Conservation (phyloP, 2,113 vertebrate genomes). For the Trematomus loennbergii region DNA sequence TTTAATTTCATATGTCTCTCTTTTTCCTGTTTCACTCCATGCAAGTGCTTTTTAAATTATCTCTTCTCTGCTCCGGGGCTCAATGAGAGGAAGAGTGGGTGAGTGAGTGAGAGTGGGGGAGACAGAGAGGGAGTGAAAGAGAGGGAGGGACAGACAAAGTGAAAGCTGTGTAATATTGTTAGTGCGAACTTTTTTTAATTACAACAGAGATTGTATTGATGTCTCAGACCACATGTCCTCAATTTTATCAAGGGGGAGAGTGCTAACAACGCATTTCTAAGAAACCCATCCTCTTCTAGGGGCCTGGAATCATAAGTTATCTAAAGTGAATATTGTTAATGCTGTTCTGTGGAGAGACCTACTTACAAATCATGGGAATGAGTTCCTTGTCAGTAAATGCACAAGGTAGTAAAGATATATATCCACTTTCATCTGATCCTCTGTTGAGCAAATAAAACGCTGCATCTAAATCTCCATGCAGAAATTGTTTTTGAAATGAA, state of each 20-base stretch:
- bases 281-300: slow-evolving; percentile 67
- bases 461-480: slow-evolving; percentile 39
- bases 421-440: slow-evolving; percentile 49
- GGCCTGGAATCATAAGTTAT: slow-evolving; percentile 77
- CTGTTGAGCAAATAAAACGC: slow-evolving; percentile 50
- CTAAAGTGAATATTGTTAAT: slow-evolving; percentile 82
- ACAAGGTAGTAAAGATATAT: slow-evolving; percentile 66
- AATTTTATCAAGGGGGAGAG: slow-evolving; percentile 83
- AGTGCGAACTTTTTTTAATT: slow-evolving; percentile 84
- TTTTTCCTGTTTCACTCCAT: slow-evolving; percentile 79
- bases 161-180: slow-evolving; percentile 80
- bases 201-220: slow-evolving; percentile 85
- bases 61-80: slow-evolving; percentile 78
- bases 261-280: slow-evolving; percentile 84
- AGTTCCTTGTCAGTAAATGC: slow-evolving; percentile 69
- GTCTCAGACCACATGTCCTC: slow-evolving; percentile 80
- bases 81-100: slow-evolving; percentile 63
- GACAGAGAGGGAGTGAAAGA: slow-evolving; percentile 4
- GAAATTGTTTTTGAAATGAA: slow-evolving; percentile 40
- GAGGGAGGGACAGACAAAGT: slow-evolving; percentile 57
- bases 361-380: slow-evolving; percentile 80
- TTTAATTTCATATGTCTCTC: slow-evolving; percentile 78
- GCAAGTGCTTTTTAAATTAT: slow-evolving; percentile 83
- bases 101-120: slow-evolving; percentile 35
- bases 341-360: slow-evolving; percentile 69